Evolutionary conservation across 2,888 invertebrate species (phyloP).

Genomic region (Rugalucina vietnamica): DNA sequence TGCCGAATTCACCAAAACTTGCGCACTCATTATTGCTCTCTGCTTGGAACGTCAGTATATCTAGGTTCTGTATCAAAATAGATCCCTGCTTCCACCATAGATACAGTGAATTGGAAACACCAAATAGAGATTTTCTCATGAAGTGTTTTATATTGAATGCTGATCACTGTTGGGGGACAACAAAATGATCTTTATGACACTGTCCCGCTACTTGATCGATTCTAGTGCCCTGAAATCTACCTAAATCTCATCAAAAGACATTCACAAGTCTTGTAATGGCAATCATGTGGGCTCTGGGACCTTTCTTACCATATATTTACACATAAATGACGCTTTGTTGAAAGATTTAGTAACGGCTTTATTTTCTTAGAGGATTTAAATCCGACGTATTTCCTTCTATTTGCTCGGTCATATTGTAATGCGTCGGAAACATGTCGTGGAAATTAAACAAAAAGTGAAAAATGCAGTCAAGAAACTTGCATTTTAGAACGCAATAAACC

Average conservation of each 20-base stretch:
- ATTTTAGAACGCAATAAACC: too few species aligned
- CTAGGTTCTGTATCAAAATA: too few species aligned
- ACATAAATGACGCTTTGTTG: neutral
- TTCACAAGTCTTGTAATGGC: slow-evolving; percentile 63
- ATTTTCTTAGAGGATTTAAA: neutral
- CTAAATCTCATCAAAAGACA: slow-evolving; percentile 60
- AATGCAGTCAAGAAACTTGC: too few species aligned
- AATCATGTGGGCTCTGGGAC: slow-evolving; percentile 63
- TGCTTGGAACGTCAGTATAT: too few species aligned
- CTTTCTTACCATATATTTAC: slow-evolving; percentile 28
- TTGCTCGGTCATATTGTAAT: too few species aligned
- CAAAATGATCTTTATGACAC: slow-evolving; percentile 44
- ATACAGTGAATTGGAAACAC: too few species aligned
- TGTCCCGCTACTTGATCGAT: slow-evolving; percentile 55
- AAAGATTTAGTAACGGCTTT: neutral
- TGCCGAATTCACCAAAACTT: too few species aligned
- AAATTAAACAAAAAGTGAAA: too few species aligned
- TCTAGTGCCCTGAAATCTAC: slow-evolving; percentile 46
- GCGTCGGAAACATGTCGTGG: too few species aligned
- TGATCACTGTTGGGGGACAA: slow-evolving; percentile 43
- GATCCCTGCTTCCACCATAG: too few species aligned
- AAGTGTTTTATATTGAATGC: slow-evolving; percentile 18
- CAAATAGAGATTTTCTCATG: too few species aligned
- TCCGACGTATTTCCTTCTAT: neutral
- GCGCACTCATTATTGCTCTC: too few species aligned